phyloP scores from a whole-genome alignment of 2,113 vertebrate species.

The Mus spicilegus region DNA sequence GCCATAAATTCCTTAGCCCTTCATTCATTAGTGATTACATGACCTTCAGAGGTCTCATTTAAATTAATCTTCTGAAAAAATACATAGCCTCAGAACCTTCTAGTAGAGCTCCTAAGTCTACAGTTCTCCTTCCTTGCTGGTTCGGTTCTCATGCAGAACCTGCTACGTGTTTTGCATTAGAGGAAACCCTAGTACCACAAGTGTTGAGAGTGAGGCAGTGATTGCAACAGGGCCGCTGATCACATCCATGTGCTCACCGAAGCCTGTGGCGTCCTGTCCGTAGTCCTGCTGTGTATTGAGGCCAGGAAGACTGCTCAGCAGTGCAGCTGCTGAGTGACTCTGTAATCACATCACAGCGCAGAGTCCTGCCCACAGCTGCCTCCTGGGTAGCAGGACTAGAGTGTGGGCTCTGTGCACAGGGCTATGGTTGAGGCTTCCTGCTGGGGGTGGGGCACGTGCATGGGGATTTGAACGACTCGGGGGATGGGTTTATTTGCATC shows the following conservation, averaged over 20 bases:
- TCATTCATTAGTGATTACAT: constrained; percentile 12
- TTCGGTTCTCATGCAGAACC: neutral
- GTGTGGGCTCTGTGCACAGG: neutral
- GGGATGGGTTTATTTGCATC: neutral
- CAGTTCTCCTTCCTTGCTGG: neutral
- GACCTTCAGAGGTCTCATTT: constrained; percentile 14
- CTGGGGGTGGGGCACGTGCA: neutral
- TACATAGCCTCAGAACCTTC: neutral
- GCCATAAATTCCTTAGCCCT: constrained; percentile 9
- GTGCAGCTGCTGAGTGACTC: too few relatives aligned
- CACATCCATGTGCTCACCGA: too few relatives aligned
- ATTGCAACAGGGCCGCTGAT: neutral
- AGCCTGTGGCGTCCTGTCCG: neutral
- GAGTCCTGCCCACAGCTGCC: neutral
- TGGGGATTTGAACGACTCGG: neutral
- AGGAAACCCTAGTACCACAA: neutral
- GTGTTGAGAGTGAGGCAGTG: neutral
- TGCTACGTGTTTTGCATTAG: neutral
- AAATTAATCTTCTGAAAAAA: constrained; percentile 14
- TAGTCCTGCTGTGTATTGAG: neutral
- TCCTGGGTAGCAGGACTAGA: neutral
- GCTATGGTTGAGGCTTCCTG: neutral
- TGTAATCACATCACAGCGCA: too few relatives aligned
- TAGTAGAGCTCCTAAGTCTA: neutral
- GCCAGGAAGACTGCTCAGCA: neutral